Conservation (phyloP, 2,888 invertebrate species). For the Parnassius orleans region DNA sequence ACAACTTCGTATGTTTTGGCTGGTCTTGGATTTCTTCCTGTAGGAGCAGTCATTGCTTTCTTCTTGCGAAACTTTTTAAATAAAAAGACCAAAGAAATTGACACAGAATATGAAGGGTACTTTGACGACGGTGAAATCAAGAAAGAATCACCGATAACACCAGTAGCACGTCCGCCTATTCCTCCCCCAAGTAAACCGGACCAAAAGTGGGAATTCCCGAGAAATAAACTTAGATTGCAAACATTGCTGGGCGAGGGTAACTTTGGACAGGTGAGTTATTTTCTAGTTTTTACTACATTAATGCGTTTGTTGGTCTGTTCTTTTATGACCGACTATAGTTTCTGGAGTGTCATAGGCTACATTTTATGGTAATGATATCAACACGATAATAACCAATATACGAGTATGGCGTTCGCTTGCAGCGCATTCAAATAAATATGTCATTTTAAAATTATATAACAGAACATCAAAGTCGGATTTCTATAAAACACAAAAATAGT, state of each 20-base stretch:
- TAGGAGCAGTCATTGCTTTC: constrained; percentile 80
- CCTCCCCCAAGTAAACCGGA: constrained; percentile 79
- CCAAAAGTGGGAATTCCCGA: constrained; percentile 88
- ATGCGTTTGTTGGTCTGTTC: too few relatives aligned
- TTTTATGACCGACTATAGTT: too few relatives aligned
- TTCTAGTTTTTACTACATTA: background rate
- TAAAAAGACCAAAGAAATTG: constrained; percentile 78
- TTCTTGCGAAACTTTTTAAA: constrained; percentile 77
- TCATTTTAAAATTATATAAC: too few relatives aligned
- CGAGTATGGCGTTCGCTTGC: too few relatives aligned
- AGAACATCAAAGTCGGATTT: too few relatives aligned
- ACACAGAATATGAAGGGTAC: constrained; percentile 82
- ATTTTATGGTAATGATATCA: too few relatives aligned
- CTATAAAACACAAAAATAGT: too few relatives aligned
- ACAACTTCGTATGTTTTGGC: constrained; percentile 82
- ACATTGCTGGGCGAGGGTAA: constrained; percentile 91
- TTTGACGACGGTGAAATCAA: constrained; percentile 80
- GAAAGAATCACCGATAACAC: constrained; percentile 75
- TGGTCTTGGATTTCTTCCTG: constrained; percentile 81
- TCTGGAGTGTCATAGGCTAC: too few relatives aligned
- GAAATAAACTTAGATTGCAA: constrained; percentile 87
- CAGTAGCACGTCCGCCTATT: constrained; percentile 79
- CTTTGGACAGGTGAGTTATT: constrained; percentile 85
- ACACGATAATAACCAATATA: too few relatives aligned
- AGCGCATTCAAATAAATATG: too few relatives aligned